A percentile compares a stretch with the other conserved stretches of the same genome.
Evolutionary conservation across 1,140 invertebrate genomes (phyloP).

Genomic region (Drosophila sp.): DNA sequence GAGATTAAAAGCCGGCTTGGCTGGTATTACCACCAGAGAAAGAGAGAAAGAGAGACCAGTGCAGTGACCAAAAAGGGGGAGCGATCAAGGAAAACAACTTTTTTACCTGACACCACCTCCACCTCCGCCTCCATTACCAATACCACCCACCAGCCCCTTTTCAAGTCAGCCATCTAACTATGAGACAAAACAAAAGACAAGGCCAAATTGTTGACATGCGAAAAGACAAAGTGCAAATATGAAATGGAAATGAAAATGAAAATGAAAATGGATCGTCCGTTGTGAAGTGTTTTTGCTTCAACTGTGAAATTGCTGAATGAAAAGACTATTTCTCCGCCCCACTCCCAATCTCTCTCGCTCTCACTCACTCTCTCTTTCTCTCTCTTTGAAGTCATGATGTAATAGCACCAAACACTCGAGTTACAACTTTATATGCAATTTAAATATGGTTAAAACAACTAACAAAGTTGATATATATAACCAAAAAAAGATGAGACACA

Average conservation of each 20-base stretch:
- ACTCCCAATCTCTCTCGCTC: slow-evolving; percentile 12
- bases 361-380: background rate
- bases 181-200: slow-evolving; percentile 19
- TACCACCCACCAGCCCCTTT: too few species aligned
- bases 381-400: slow-evolving; percentile 47
- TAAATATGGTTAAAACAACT: slow-evolving; percentile 70
- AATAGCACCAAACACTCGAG: slow-evolving; percentile 73
- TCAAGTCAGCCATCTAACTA: background rate
- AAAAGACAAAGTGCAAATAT: slow-evolving; percentile 52
- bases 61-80: background rate
- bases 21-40: background rate
- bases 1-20: slow-evolving; percentile 6
- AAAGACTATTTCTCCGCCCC: slow-evolving; percentile 31
- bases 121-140: too few species aligned
- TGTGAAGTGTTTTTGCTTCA: slow-evolving; percentile 53
- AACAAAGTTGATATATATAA: slow-evolving; percentile 25
- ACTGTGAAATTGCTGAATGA: slow-evolving; percentile 67
- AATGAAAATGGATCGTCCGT: slow-evolving; percentile 4
- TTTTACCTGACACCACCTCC: too few species aligned
- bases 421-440: slow-evolving; percentile 65
- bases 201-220: slow-evolving; percentile 29
- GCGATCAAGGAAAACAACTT: slow-evolving; percentile 7
- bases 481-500: slow-evolving; percentile 35
- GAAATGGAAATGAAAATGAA: slow-evolving; percentile 40
- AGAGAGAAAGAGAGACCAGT: too few species aligned